Evolutionary conservation across 2,113 vertebrate species (phyloP).

Genomic region (Todiramphus saurophagus): DNA sequence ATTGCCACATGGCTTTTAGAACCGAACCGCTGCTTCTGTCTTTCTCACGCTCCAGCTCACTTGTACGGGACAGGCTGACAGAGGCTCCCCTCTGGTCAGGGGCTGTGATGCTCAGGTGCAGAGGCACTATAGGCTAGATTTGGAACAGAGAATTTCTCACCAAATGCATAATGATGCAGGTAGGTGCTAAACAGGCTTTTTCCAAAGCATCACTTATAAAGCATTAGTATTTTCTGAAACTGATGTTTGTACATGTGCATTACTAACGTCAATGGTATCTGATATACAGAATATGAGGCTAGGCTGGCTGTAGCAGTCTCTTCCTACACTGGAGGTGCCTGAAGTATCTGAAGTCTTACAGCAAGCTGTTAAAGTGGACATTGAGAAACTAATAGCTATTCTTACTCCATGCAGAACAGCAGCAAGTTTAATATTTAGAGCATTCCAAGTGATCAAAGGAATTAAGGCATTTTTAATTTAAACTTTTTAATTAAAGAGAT

Average conservation of each 20-base stretch:
- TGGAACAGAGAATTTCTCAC: background rate
- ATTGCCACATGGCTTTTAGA: background rate
- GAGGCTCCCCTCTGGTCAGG: background rate
- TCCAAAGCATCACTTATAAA: background rate
- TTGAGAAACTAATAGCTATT: background rate
- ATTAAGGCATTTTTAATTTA: background rate
- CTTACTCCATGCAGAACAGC: background rate
- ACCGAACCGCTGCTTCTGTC: background rate
- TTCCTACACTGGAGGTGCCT: background rate
- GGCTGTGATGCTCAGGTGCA: background rate
- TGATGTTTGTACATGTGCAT: background rate
- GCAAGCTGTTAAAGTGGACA: background rate
- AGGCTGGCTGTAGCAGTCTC: background rate
- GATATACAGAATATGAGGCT: rapidly evolving
- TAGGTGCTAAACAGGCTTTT: background rate
- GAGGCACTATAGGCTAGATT: background rate
- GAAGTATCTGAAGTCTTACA: rapidly evolving
- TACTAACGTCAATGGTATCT: background rate
- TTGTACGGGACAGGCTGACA: background rate
- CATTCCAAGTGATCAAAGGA: background rate
- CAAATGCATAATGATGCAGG: rapidly evolving
- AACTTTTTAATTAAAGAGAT: background rate
- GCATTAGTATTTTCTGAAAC: background rate
- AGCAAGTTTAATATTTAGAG: background rate
- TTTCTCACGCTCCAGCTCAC: background rate